phyloP scores from a whole-genome alignment of 2,113 vertebrate species.

The Pseudopodoces humilis region DNA sequence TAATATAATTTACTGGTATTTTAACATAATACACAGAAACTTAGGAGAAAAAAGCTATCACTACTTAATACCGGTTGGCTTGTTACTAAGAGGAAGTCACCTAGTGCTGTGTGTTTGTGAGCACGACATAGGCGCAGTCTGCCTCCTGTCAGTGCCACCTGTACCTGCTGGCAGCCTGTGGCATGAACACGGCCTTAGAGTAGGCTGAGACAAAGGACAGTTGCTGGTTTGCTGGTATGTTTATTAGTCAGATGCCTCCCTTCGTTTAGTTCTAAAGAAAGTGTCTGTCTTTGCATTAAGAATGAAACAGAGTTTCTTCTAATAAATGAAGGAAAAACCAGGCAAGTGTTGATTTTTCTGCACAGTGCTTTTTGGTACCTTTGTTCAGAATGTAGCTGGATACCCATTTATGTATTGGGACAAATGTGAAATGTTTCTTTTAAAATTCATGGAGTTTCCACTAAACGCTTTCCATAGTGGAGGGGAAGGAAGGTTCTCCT shows the following conservation, averaged over 20 bases:
- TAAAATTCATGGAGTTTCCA: neutral
- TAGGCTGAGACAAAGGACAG: neutral
- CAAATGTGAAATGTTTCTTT: neutral
- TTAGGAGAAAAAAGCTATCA: neutral
- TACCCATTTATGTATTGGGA: neutral
- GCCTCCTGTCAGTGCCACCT: neutral
- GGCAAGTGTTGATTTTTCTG: neutral
- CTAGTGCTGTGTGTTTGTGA: neutral
- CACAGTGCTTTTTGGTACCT: accelerated
- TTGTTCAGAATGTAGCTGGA: neutral
- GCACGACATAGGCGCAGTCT: neutral
- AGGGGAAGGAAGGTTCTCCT: neutral
- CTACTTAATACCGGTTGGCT: neutral
- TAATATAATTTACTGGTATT: neutral
- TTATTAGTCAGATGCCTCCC: neutral
- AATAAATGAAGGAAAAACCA: neutral
- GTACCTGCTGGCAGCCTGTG: neutral
- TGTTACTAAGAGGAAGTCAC: neutral
- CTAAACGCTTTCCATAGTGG: accelerated
- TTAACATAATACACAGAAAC: neutral
- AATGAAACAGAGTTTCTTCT: neutral
- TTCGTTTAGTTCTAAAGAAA: neutral
- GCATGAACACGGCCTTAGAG: neutral
- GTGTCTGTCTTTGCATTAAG: neutral
- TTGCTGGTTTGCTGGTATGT: neutral